Conservation (phyloP, 1,140 invertebrate genomes). For the Megalopta genalis region DNA sequence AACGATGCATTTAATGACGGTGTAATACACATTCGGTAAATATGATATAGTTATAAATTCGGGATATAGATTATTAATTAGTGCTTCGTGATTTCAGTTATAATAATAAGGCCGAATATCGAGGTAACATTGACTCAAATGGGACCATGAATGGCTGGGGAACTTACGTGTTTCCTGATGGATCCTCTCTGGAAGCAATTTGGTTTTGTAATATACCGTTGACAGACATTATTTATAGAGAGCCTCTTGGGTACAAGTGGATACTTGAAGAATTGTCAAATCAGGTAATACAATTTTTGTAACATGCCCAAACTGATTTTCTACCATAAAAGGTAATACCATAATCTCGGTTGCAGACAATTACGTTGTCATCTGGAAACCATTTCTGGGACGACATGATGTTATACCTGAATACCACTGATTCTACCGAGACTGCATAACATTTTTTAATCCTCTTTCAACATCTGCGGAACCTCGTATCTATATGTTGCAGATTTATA, state of each 20-base stretch:
- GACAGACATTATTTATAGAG: conserved; percentile 46
- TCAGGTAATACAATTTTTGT: conserved; percentile 18
- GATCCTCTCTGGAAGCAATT: conserved; percentile 41
- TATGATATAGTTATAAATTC: background rate
- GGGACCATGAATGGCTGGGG: conserved; percentile 55
- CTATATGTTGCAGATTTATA: conserved; percentile 54
- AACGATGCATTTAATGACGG: conserved; percentile 35
- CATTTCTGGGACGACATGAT: conserved; percentile 54
- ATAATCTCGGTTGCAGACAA: conserved; percentile 29
- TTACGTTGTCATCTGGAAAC: conserved; percentile 57
- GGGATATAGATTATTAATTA: background rate
- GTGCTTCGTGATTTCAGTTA: conserved; percentile 42
- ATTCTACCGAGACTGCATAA: background rate
- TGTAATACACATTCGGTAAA: conserved; percentile 53
- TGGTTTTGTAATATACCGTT: conserved; percentile 58
- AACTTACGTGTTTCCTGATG: conserved; percentile 61
- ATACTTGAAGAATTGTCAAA: conserved; percentile 4
- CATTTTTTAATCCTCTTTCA: conserved; percentile 53
- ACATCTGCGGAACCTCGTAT: conserved; percentile 59
- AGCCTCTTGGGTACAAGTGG: conserved; percentile 59
- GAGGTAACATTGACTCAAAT: conserved; percentile 44
- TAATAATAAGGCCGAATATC: conserved; percentile 57
- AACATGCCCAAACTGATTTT: background rate
- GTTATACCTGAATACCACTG: background rate
- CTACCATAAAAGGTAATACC: background rate